Conservation (phyloP, 2,113 vertebrate species). For the Machaerirhynchus nigripectus region DNA sequence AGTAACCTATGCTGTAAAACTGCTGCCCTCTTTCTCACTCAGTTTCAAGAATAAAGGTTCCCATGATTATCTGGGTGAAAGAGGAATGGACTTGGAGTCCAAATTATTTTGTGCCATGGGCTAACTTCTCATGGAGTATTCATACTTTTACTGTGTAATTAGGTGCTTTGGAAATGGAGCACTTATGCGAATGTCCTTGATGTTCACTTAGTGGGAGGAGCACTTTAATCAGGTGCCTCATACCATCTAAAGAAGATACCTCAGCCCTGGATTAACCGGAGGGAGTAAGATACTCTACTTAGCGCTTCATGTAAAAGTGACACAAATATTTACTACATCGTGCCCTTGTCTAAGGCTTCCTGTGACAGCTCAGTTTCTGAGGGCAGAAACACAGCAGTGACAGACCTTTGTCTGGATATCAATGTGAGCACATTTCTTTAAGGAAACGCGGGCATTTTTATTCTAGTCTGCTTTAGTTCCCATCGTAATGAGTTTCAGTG, state of each 20-base stretch:
- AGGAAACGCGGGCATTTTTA: neutral
- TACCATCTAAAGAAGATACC: neutral
- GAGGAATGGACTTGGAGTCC: neutral
- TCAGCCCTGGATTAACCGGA: neutral
- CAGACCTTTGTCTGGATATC: neutral
- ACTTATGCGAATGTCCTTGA: rapidly evolving
- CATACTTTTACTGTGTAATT: neutral
- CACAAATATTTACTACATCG: rapidly evolving
- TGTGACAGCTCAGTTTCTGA: neutral
- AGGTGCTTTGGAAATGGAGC: neutral
- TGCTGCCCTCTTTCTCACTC: neutral
- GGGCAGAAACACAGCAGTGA: neutral
- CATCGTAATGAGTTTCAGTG: neutral
- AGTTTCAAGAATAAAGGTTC: neutral
- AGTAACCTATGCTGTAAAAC: neutral
- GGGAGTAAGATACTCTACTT: neutral
- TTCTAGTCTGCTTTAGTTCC: neutral
- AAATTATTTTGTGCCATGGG: neutral
- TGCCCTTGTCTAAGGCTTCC: neutral
- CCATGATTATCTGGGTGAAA: neutral
- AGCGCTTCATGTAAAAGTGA: neutral
- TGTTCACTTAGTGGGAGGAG: neutral
- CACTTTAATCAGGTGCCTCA: neutral
- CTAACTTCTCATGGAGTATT: neutral
- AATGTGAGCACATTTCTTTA: neutral